Evolutionary conservation across 2,888 invertebrate genomes (phyloP), one percentile per base, ranked within the genome.

Genomic region (Lapara coniferarum): DNA sequence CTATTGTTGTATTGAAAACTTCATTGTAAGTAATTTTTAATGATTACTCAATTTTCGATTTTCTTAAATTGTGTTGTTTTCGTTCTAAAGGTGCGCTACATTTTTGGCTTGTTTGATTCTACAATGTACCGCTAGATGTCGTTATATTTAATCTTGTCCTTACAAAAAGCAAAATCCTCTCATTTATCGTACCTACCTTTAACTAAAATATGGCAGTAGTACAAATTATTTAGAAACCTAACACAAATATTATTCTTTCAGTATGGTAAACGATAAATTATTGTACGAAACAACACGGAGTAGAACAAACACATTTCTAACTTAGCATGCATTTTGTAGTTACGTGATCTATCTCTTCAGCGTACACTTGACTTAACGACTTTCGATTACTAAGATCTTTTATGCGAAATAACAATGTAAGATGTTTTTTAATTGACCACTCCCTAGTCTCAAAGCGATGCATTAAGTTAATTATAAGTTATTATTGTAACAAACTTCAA

Each of bases 301-400:
- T 19, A 19, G 46, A 8, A 46, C 59, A 19, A 46, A 19, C 49
- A 63, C 10, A 46, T 16, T 49, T 46, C 19, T 46, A 19, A 49
- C 13, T 13, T 13, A 63, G 10, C 63, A 8, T 49, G 46, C 13
- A 12, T 5, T 63, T 16, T 37, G 37, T 10, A 10, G 13, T 19
- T 19, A 63, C 63, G 63, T 63, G 63, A 63, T 63, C 63, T 63
- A 63, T 63, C 63, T 49, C 63, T 46, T 37, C 3, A 46, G 13
- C 46, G 16, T 37, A 37, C 16, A 63, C 74, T 72, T 68, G 73
- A 68, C 70, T 71, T 72, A 71, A 71, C 71, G 53, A 16, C 71
- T 49, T 49, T 63, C 63, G 63, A 63, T 63, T 63, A 63, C 63
- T 19, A 13, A 49, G 19, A 63, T 63, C 25, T 55, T 46, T 46